Evolutionary conservation across 2,888 invertebrate species (phyloP).

Genomic region (Tethea ocularis): DNA sequence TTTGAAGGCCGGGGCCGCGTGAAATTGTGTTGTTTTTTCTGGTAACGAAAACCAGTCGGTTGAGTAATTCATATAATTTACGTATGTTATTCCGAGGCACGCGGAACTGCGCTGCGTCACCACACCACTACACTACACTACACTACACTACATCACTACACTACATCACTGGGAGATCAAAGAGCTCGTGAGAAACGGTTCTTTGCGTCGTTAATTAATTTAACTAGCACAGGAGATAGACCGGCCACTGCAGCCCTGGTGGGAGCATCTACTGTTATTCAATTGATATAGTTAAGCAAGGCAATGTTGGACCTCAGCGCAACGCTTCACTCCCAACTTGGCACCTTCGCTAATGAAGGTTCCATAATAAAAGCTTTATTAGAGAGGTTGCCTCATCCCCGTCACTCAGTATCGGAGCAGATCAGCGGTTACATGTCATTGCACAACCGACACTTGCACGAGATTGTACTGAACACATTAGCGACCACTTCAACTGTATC

Average conservation of each 20-base stretch:
- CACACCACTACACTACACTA: too few species aligned
- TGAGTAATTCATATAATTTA: conserved; percentile 5
- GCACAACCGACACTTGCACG: conserved; percentile 1
- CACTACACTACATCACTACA: too few species aligned
- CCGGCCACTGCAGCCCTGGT: too few species aligned
- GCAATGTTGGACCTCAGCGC: too few species aligned
- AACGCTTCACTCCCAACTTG: too few species aligned
- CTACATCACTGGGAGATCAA: not conserved
- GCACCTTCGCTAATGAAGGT: not conserved
- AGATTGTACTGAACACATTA: not conserved
- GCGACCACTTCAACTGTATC: not conserved
- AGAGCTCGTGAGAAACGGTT: not conserved
- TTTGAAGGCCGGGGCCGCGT: not conserved
- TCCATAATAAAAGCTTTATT: not conserved
- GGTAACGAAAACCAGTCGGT: not conserved
- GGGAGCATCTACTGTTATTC: not conserved
- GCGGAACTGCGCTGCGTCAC: not conserved
- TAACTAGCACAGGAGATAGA: not conserved
- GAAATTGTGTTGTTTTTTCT: conserved; percentile 1
- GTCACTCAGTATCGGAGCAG: not conserved
- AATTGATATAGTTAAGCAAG: too few species aligned
- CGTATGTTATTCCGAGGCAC: not conserved
- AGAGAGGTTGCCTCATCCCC: not conserved
- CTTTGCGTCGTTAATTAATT: not conserved
- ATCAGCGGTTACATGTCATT: not conserved